Evolutionary conservation across 1,140 invertebrate species (phyloP).

Genomic region (Bicyclus anynana): DNA sequence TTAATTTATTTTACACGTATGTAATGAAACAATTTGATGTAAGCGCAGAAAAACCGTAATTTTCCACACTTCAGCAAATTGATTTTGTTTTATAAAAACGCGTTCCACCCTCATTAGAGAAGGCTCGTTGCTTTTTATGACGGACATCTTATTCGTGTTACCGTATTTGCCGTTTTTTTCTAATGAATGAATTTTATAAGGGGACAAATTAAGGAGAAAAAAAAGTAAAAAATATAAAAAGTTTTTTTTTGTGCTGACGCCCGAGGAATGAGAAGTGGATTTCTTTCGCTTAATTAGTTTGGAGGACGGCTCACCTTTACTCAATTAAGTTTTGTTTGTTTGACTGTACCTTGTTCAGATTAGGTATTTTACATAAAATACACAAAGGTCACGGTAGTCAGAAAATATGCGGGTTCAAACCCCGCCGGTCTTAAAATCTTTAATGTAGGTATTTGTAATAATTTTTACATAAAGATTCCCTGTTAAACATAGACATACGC

Average conservation of each 20-base stretch:
- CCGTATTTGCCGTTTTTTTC: conserved; percentile 36
- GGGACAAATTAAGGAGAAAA: conserved; percentile 42
- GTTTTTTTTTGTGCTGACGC: conserved; percentile 26
- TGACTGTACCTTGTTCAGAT: conserved; percentile 19
- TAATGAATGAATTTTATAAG: conserved; percentile 39
- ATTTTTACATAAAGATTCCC: no score
- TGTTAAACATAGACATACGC: no score
- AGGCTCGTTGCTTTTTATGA: conserved; percentile 44
- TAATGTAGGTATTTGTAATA: no score
- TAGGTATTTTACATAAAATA: no score
- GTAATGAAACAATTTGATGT: conserved; percentile 11
- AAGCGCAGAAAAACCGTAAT: conserved; percentile 3
- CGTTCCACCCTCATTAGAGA: conserved; percentile 41
- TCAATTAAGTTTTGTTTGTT: conserved; percentile 46
- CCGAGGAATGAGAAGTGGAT: conserved; percentile 35
- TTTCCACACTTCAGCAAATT: conserved; percentile 28
- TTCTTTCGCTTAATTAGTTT: conserved; percentile 47
- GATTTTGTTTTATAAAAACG: conserved; percentile 43
- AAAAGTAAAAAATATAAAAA: conserved; percentile 12
- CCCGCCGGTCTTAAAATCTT: no score
- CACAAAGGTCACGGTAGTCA: no score
- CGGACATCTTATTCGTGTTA: conserved; percentile 35
- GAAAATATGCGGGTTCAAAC: no score
- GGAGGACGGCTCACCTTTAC: conserved; percentile 35
- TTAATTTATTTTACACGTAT: neutral